phyloP scores from a whole-genome alignment of 2,113 vertebrate species.

The Micromys minutus region DNA sequence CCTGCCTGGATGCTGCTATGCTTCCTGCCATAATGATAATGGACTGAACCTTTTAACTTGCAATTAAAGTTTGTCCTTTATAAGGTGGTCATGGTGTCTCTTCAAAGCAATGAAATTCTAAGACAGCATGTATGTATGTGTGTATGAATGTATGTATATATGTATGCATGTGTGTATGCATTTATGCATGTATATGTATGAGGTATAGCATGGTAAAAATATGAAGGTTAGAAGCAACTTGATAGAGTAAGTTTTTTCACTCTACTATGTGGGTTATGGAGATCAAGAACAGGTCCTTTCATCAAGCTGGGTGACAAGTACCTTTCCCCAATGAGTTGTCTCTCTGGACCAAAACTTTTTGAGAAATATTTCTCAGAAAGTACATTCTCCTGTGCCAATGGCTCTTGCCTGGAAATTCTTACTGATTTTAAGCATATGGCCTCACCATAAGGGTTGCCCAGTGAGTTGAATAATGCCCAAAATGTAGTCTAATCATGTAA shows the following conservation, averaged over 20 bases:
- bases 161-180: background rate
- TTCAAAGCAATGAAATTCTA: too few relatives aligned
- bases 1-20: too few relatives aligned
- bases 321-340: background rate
- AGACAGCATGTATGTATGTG: background rate
- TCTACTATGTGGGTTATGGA: background rate
- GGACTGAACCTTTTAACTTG: too few relatives aligned
- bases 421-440: background rate
- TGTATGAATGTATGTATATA: background rate
- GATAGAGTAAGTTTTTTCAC: background rate
- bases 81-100: too few relatives aligned
- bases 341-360: background rate
- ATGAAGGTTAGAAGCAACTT: background rate
- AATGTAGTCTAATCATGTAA: slow-evolving; percentile 68
- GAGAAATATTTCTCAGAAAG: background rate
- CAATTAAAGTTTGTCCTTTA: too few relatives aligned
- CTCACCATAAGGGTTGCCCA: slow-evolving; percentile 62
- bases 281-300: background rate
- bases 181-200: background rate
- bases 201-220: background rate
- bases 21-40: too few relatives aligned
- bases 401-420: slow-evolving; percentile 20
- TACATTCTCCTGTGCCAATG: background rate
- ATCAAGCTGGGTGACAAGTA: background rate
- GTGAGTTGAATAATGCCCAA: slow-evolving; percentile 67